These are phyloP conservation scores for Hyles lineata DNA, from an alignment of 2,888 invertebrate species.

Conservation along the genomic window DNA sequence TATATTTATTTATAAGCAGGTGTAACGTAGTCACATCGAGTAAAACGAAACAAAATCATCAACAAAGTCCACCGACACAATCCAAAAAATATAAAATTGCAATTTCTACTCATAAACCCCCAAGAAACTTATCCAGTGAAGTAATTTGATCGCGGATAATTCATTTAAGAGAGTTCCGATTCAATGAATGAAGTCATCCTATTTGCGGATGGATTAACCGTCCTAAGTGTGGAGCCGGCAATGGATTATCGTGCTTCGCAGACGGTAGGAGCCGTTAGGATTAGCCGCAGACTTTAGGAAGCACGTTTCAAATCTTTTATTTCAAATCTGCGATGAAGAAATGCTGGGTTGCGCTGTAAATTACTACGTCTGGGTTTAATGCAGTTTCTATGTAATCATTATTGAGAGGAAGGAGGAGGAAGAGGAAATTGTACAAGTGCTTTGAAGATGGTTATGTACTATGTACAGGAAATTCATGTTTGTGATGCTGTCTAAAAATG, in stretches of 20 bases:
- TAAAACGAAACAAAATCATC: not conserved
- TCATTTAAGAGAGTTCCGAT: conserved; percentile 46
- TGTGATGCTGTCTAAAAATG: no score
- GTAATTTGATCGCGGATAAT: conserved; percentile 50
- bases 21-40: no score
- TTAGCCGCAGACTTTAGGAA: conserved; percentile 22
- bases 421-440: not conserved
- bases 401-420: not conserved
- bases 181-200: conserved; percentile 47
- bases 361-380: not conserved
- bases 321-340: conserved; percentile 4
- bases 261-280: conserved; percentile 27
- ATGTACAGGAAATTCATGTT: no score
- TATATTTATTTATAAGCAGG: no score
- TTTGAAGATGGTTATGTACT: no score
- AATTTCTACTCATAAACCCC: conserved; percentile 22
- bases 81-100: not conserved
- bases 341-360: not conserved
- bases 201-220: conserved; percentile 54
- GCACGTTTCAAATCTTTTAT: conserved; percentile 26
- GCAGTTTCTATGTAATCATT: conserved; percentile 3
- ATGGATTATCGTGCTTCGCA: conserved; percentile 29
- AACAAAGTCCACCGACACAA: not conserved
- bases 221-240: conserved; percentile 28
- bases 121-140: conserved; percentile 30